Conservation (phyloP, 2,797 vertebrate species). For the Xiphorhynchus erythropygius region DNA sequence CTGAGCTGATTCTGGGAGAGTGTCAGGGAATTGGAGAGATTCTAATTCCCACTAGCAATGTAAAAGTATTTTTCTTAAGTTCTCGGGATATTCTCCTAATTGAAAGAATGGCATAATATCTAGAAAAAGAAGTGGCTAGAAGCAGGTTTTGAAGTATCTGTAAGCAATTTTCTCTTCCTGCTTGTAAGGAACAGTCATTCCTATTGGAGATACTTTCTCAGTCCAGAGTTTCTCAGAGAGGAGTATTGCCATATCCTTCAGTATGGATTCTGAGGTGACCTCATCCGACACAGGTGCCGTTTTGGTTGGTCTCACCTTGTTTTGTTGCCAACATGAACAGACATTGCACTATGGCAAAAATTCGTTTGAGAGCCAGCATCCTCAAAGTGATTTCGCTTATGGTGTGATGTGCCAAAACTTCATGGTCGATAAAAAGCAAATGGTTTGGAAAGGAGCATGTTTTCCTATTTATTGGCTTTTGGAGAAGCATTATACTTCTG, state of each 20-base stretch:
- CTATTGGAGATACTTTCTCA: not conserved
- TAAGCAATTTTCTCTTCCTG: not conserved
- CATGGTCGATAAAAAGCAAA: constrained; percentile 34
- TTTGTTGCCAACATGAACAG: not conserved
- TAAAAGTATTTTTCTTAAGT: not conserved
- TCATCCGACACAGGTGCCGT: not conserved
- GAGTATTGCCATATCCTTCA: not conserved
- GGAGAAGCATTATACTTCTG: not conserved
- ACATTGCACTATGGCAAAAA: not conserved
- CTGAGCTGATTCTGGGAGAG: not conserved
- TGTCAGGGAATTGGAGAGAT: not conserved
- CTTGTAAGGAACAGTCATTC: not conserved
- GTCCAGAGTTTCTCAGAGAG: not conserved
- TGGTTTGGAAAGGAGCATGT: not conserved
- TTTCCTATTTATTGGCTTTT: constrained; percentile 33
- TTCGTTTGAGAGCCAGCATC: not conserved
- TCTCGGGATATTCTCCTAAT: not conserved
- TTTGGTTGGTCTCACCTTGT: not conserved
- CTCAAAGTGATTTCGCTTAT: constrained; percentile 10
- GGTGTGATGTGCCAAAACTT: not conserved
- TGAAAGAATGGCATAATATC: not conserved
- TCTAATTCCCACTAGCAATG: not conserved
- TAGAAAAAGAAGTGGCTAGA: not conserved
- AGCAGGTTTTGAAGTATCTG: not conserved
- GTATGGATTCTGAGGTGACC: not conserved